These are phyloP conservation scores for Microhierax caerulescens DNA, from an alignment of 2,797 vertebrate genomes.

Conservation along the genomic window DNA sequence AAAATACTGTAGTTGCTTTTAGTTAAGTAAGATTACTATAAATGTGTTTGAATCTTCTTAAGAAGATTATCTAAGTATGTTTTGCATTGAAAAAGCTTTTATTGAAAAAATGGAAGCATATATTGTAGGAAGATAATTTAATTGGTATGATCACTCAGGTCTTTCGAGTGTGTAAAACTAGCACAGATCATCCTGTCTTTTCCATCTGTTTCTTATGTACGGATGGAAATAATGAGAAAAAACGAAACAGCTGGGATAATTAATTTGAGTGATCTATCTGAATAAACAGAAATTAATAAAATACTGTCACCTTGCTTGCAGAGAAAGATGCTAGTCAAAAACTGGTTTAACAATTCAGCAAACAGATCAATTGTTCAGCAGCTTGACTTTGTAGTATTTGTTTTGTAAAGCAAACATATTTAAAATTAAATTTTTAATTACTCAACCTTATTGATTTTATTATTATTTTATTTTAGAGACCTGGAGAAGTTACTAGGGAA, in stretches of 20 bases:
- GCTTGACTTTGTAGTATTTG: not conserved
- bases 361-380: not conserved
- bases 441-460: not conserved
- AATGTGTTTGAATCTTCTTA: not conserved
- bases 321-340: not conserved
- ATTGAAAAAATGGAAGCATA: not conserved
- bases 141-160: not conserved
- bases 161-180: not conserved
- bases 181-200: not conserved
- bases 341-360: not conserved
- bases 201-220: not conserved
- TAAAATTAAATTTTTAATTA: not conserved
- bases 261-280: not conserved
- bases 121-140: not conserved
- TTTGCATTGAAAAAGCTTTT: not conserved
- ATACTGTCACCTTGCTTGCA: not conserved
- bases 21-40: not conserved
- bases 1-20: not conserved
- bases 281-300: not conserved
- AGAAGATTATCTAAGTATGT: not conserved
- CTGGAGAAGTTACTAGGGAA: not conserved
- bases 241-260: not conserved
- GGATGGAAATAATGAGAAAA: not conserved
- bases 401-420: not conserved
- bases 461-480: not conserved